Conservation (phyloP, 2,797 vertebrate species). For the Typhlichthys subterraneus region DNA sequence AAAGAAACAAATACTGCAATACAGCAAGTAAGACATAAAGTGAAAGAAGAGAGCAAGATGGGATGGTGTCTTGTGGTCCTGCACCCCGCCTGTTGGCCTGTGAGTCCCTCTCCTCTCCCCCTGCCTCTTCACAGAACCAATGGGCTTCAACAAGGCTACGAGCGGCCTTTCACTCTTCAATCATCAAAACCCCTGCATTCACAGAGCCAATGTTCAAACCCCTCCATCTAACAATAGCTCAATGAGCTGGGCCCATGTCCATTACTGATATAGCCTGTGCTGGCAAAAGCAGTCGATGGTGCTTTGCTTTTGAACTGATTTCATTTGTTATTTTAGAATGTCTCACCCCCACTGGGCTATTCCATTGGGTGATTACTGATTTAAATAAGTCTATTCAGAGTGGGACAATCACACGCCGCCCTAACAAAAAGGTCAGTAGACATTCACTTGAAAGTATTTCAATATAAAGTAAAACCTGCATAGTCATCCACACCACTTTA, state of each 20-base stretch:
- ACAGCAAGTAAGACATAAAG: neutral
- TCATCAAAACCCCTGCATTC: constrained; percentile 8
- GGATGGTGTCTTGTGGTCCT: neutral
- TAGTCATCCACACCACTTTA: too few species aligned
- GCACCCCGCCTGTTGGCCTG: constrained; percentile 3
- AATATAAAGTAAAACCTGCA: too few species aligned
- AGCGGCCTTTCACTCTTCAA: constrained; percentile 15
- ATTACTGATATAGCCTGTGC: constrained; percentile 50
- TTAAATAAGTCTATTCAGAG: too few species aligned
- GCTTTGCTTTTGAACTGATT: constrained; percentile 1
- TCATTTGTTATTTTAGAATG: too few species aligned
- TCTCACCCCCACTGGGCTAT: too few species aligned
- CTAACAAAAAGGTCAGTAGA: too few species aligned
- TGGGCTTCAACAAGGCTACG: constrained; percentile 26
- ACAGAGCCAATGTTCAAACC: constrained; percentile 23
- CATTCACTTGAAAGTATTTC: too few species aligned
- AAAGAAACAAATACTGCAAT: constrained; percentile 9
- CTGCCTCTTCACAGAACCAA: constrained; percentile 20
- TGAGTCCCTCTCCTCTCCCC: constrained; percentile 19
- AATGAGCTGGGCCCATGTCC: constrained; percentile 18
- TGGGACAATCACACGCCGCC: too few species aligned
- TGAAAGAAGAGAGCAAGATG: constrained; percentile 1
- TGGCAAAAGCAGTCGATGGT: constrained; percentile 48
- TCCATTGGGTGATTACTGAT: too few species aligned
- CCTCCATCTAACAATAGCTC: constrained; percentile 12